phyloP scores from a whole-genome alignment of 2,797 vertebrate genomes.

The Pipistrellus pygmaeus region DNA sequence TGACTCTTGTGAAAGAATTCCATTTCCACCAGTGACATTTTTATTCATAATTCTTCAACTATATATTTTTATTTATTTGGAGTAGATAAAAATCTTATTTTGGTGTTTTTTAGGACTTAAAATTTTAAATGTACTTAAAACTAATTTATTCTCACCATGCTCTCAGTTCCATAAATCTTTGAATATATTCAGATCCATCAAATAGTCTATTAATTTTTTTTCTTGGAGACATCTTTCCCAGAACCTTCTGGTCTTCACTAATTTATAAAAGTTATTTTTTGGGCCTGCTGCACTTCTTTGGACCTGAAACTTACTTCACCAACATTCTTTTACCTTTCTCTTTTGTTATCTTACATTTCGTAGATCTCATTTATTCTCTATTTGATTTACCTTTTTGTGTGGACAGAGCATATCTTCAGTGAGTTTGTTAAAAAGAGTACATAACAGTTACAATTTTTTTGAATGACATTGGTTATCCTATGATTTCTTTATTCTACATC shows the following conservation, averaged over 20 bases:
- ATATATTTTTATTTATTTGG: background rate
- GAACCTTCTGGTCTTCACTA: background rate
- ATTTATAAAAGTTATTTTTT: background rate
- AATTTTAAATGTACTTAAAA: background rate
- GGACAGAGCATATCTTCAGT: background rate
- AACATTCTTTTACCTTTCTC: background rate
- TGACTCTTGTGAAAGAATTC: background rate
- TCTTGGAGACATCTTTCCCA: background rate
- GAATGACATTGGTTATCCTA: background rate
- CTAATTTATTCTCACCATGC: background rate
- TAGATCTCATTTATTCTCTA: background rate
- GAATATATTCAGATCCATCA: background rate
- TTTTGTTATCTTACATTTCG: background rate
- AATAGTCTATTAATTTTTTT: background rate
- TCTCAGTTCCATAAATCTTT: background rate
- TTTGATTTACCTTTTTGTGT: background rate
- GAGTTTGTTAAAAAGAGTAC: background rate
- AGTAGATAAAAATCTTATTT: background rate
- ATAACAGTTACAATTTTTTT: background rate
- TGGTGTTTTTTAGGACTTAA: background rate
- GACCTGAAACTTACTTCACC: background rate
- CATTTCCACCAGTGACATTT: background rate
- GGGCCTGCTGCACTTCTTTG: background rate
- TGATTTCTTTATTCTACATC: background rate
- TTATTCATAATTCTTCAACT: background rate